Conservation (phyloP, 2,888 invertebrate genomes). For the Petrophora chlorosata region DNA sequence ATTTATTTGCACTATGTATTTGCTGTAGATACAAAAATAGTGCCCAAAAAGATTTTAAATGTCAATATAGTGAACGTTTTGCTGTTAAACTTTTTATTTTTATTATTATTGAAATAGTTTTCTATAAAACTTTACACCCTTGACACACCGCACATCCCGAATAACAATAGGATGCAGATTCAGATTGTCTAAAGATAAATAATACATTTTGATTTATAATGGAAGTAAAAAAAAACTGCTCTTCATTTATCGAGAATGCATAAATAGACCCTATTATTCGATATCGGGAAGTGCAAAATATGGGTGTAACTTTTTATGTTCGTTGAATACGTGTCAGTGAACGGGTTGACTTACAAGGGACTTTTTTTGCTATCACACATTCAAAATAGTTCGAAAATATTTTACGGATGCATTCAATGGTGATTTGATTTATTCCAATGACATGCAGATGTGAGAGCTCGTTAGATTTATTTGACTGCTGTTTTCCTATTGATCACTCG, state of each 20-base stretch:
- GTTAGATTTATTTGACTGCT: conserved; percentile 83
- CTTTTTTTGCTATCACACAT: conserved; percentile 67
- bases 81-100: too few species aligned
- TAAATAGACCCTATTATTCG: conserved; percentile 83
- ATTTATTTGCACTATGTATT: conserved; percentile 13
- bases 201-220: conserved; percentile 84
- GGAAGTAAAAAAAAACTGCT: conserved; percentile 78
- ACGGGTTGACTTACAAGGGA: conserved; percentile 79
- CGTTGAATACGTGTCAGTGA: conserved; percentile 77
- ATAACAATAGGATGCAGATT: conserved; percentile 84
- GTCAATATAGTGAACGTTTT: too few species aligned
- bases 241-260: conserved; percentile 83
- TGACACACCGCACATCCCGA: conserved; percentile 81
- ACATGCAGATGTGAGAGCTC: conserved; percentile 82
- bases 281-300: conserved; percentile 82
- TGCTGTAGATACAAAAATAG: not conserved
- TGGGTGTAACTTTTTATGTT: conserved; percentile 81
- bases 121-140: conserved; percentile 80
- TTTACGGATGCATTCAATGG: conserved; percentile 81
- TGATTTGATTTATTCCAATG: conserved; percentile 83
- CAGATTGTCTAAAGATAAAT: conserved; percentile 82
- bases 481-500: conserved; percentile 74
- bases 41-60: not conserved
- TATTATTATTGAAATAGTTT: conserved; percentile 55
- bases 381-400: conserved; percentile 82